Evolutionary conservation across 2,888 invertebrate species (phyloP).

Genomic region (Dryadula phaetusa): DNA sequence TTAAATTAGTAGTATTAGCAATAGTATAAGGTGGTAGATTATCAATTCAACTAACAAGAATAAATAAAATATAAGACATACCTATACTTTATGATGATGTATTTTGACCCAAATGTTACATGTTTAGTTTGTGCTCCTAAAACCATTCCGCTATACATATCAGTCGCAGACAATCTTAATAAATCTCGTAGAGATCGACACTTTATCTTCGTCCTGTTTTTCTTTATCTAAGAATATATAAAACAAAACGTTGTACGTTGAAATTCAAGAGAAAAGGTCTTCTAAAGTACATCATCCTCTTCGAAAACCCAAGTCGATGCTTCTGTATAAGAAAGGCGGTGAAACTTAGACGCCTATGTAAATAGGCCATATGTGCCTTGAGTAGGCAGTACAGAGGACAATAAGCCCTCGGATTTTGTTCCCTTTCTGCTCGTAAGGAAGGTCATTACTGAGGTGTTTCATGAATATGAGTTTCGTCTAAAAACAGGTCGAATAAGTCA

Average conservation of each 20-base stretch:
- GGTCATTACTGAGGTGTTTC: slow-evolving; percentile 30
- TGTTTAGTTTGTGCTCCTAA: background rate
- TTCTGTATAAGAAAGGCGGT: slow-evolving; percentile 33
- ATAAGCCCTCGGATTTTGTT: slow-evolving; percentile 32
- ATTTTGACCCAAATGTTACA: background rate
- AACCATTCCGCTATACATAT: slow-evolving; percentile 7
- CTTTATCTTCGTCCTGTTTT: slow-evolving; percentile 31
- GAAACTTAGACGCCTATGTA: slow-evolving; percentile 37
- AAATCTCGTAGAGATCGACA: slow-evolving; percentile 30
- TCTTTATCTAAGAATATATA: slow-evolving; percentile 26
- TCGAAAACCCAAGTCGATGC: slow-evolving; percentile 27
- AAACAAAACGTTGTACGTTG: slow-evolving; percentile 24
- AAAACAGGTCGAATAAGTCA: slow-evolving; percentile 23
- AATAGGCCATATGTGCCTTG: slow-evolving; percentile 30
- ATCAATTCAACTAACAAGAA: too few species aligned
- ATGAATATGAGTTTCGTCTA: slow-evolving; percentile 24
- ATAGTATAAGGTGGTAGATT: too few species aligned
- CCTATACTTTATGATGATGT: background rate
- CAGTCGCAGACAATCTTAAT: slow-evolving; percentile 30
- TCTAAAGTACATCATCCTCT: slow-evolving; percentile 30
- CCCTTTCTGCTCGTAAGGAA: slow-evolving; percentile 31
- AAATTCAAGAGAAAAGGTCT: slow-evolving; percentile 20
- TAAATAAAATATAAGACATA: background rate
- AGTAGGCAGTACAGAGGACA: slow-evolving; percentile 26
- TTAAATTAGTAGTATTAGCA: too few species aligned